Evolutionary conservation across 1,140 invertebrate species (phyloP).

Genomic region (Rhagoletis pomonella): DNA sequence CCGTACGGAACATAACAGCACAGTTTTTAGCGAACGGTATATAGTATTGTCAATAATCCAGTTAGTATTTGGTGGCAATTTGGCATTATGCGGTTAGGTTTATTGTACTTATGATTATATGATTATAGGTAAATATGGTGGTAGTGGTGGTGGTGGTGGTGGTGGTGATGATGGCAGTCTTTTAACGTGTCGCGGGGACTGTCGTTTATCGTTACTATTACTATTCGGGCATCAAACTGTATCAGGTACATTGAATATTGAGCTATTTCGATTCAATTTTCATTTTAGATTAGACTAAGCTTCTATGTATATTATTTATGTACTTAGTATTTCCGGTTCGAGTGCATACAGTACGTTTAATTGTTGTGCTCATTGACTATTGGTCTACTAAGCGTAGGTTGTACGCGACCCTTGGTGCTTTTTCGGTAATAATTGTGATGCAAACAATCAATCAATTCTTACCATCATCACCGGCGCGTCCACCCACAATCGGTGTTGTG

Average conservation of each 20-base stretch:
- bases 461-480: conserved; percentile 54
- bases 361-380: background rate
- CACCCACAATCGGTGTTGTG: conserved; percentile 52
- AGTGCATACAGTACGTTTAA: background rate
- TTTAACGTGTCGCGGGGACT: background rate
- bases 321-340: background rate
- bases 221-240: background rate
- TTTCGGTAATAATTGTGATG: conserved; percentile 33
- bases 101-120: conserved; percentile 6
- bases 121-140: background rate
- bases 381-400: conserved; percentile 13
- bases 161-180: background rate
- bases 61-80: background rate
- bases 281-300: background rate
- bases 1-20: background rate
- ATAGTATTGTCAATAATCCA: background rate
- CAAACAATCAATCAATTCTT: conserved; percentile 50
- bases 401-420: conserved; percentile 2
- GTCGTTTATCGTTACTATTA: background rate
- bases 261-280: background rate
- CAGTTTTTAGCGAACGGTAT: background rate
- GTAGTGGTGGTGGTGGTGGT: background rate
- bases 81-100: background rate
- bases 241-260: conserved; percentile 24
- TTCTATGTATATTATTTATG: background rate